Evolutionary conservation across 2,888 invertebrate species (phyloP).

Genomic region (Morpho achilles): DNA sequence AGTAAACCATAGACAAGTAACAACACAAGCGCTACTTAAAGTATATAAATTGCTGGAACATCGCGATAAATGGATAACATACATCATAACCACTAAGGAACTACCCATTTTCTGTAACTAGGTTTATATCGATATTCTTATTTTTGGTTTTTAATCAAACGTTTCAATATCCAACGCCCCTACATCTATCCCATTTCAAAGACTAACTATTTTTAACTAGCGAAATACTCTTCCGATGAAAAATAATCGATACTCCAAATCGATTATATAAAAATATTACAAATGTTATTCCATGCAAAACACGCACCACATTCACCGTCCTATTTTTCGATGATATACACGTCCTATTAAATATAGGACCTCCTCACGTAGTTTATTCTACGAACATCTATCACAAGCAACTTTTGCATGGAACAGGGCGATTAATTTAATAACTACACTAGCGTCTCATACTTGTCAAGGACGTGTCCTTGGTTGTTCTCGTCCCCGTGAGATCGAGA

Average conservation of each 20-base stretch:
- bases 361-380: conserved; percentile 22
- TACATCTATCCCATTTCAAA: conserved; percentile 17
- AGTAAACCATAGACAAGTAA: conserved; percentile 16
- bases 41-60: conserved; percentile 31
- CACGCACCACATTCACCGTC: conserved; percentile 33
- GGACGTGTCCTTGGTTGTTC: conserved; percentile 58
- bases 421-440: conserved; percentile 43
- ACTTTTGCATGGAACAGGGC: conserved; percentile 37
- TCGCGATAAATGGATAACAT: conserved; percentile 30
- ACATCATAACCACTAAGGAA: conserved; percentile 34
- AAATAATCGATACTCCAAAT: conserved; percentile 15
- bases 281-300: conserved; percentile 41
- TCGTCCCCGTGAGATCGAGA: conserved; percentile 66
- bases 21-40: conserved; percentile 32
- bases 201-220: conserved; percentile 25
- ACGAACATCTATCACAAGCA: conserved; percentile 39
- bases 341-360: conserved; percentile 15
- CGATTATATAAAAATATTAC: conserved; percentile 30
- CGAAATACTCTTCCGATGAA: conserved; percentile 19
- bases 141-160: conserved; percentile 51
- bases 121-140: conserved; percentile 31
- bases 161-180: conserved; percentile 21
- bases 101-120: conserved; percentile 32
- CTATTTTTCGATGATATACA: conserved; percentile 20
- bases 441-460: conserved; percentile 74